Evolutionary conservation across 2,113 vertebrate species (phyloP).

Genomic region (Saguinus imperator): DNA sequence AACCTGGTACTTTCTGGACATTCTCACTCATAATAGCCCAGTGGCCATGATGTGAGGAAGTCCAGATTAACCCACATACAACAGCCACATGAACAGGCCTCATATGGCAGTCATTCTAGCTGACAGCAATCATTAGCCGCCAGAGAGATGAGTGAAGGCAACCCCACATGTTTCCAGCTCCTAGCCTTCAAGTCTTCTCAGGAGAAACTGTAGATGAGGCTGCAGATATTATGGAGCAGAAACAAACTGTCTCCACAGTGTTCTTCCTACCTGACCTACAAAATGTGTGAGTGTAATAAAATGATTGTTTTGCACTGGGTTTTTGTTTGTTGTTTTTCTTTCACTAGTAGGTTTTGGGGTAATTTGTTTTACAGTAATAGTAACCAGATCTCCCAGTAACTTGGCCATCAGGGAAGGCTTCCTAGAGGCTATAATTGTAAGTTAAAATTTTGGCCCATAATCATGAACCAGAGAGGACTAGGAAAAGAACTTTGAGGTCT

Average conservation of each 20-base stretch:
- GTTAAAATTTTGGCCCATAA: neutral
- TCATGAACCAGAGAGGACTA: neutral
- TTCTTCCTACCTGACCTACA: neutral
- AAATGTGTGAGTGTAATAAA: neutral
- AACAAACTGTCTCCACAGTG: neutral
- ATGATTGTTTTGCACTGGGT: neutral
- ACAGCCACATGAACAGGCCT: neutral
- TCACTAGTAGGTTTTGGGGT: neutral
- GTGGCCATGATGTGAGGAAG: neutral
- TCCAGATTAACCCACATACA: neutral
- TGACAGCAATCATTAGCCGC: neutral
- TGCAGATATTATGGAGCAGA: neutral
- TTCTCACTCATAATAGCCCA: neutral
- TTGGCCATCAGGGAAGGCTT: neutral
- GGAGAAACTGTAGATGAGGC: neutral
- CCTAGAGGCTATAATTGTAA: neutral
- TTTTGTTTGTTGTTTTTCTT: neutral
- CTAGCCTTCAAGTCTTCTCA: neutral
- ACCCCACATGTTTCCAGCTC: neutral
- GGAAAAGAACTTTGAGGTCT: neutral
- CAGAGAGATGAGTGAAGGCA: neutral
- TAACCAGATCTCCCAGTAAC: neutral
- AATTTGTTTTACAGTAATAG: constrained; percentile 26
- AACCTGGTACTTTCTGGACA: neutral
- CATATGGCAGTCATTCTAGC: neutral